Evolutionary conservation across 1,140 invertebrate genomes (phyloP), one percentile per base, ranked within the genome.

Genomic region (Cardiocondyla obscurior): DNA sequence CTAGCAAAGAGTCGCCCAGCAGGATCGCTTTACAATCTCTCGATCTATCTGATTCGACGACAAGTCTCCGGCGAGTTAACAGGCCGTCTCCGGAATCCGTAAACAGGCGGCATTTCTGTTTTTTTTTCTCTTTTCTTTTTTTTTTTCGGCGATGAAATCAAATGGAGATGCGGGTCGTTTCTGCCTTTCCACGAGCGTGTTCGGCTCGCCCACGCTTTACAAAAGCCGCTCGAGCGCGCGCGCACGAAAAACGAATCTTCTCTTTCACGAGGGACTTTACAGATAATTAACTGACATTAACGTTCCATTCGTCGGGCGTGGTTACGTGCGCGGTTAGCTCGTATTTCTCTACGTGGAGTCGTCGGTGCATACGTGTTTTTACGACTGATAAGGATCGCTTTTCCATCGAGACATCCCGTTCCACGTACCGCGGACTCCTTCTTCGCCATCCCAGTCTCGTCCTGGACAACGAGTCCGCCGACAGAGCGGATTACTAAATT

Each of bases 231-330:
- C 25, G 72, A 36, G 44, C 36, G 55, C 12, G 44, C 67, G 73
- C 83, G 79, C n/a, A n/a, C n/a, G n/a, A n/a, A 65, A 65, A 85
- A 90, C 86, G 84, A 72, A 86, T 88, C 89, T 81, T 46, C 73
- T 58, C 76, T 85, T 72, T 70, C 69, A 28, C 36, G 55, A 49
- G 33, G 33, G 16, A 65, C 89, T 90, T 91, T 85, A 89, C 86
- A 84, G 89, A 91, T 91, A 92, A 91, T 91, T 92, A 92, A 91
- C 90, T 85, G 85, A 86, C 90, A 89, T 92, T 92, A 91, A 91
- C 88, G 89, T 90, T 86, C 88, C 83, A 77, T 69, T 84, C 55
- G 46, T 82, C 64, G 81, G 69, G 83, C 84, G 87, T 79, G 82
- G 33, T 88, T 82, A 85, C 81, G 89, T 84, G 74, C 65, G 86